Base-by-base conservation (phyloP, 1,140 invertebrate species). In the Mactra quadrangularis region DNA sequence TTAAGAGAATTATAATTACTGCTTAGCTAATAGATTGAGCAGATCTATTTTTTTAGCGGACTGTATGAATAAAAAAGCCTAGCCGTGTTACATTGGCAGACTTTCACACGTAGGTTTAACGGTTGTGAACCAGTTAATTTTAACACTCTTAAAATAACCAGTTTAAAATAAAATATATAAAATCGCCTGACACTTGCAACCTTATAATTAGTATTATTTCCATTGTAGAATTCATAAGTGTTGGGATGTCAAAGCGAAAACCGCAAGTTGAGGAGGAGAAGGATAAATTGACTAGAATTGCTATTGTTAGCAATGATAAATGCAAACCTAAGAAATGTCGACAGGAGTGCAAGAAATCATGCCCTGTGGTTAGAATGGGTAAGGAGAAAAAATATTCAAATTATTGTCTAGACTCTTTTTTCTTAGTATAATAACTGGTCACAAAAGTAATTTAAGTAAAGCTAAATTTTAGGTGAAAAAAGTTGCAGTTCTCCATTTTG, bases 271-370 rank as follows among this genome's bases (percentile, higher is more conserved):
- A 88, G 22, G 81, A 86, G n/a, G 81, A 79, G 6, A 85, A 87
- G 53, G 91, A 91, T 41, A 88, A 87, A 50, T 68, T 92, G 29
- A 92, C 91, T 4, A 86, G 99, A 94, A 99, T 99, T 93, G 99
- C 99, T 79, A 99, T 99, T 90, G 98, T 99, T 59, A 99, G 97
- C 94, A 95, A 96, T 75, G 99, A 99, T 94, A 98, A 98, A 91
- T 99, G 99, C 94, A 99, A 99, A 93, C 99, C 99, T 0, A 99
- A 99, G 94, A 95, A 98, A 95, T 99, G 99, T 94, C 95, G 97
- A 71, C 98, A 99, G 94, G 98, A 99, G 92, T 99, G 99, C 93
- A 99, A 99, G 93, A 98, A 98, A 90, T 98, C 97, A 55, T 99
- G 99, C 94, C 99, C 99, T 9, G 98, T 99, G 64, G 98, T 99